Evolutionary conservation across 2,113 vertebrate genomes (phyloP).

Genomic region (Bungarus multicinctus): DNA sequence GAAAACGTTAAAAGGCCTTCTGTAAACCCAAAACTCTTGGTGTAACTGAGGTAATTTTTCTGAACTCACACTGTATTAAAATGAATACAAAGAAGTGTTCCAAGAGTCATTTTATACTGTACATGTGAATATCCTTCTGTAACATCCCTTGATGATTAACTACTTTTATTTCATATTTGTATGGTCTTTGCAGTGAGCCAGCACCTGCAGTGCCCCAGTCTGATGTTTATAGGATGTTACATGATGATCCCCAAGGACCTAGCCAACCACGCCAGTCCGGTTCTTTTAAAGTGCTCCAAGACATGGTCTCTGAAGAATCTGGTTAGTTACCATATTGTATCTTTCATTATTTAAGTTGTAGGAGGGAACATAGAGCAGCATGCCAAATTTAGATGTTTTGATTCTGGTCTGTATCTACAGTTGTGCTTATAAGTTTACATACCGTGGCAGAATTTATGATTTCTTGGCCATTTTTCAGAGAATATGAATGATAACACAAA

Average conservation of each 20-base stretch:
- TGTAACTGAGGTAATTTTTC: background rate
- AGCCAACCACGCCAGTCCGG: constrained; percentile 89
- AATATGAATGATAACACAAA: too few species aligned
- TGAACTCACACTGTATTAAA: background rate
- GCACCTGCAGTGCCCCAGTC: constrained; percentile 80
- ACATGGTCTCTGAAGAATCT: constrained; percentile 83
- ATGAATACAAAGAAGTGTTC: background rate
- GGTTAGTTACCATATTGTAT: constrained; percentile 70
- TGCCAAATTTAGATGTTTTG: background rate
- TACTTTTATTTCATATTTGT: background rate
- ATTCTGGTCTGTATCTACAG: background rate
- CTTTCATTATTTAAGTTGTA: background rate
- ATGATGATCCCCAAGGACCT: constrained; percentile 76
- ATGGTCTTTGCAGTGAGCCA: constrained; percentile 73
- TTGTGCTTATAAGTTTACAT: too few species aligned
- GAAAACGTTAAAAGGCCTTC: background rate
- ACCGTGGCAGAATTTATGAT: too few species aligned
- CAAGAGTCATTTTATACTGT: background rate
- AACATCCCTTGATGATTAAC: background rate
- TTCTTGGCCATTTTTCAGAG: too few species aligned
- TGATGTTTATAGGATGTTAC: constrained; percentile 92
- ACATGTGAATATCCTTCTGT: background rate
- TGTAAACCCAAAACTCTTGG: background rate
- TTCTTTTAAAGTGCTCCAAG: constrained; percentile 94
- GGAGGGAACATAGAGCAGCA: background rate